phyloP scores from a whole-genome alignment of 2,888 invertebrate genomes.

The Campoplex nolae region DNA sequence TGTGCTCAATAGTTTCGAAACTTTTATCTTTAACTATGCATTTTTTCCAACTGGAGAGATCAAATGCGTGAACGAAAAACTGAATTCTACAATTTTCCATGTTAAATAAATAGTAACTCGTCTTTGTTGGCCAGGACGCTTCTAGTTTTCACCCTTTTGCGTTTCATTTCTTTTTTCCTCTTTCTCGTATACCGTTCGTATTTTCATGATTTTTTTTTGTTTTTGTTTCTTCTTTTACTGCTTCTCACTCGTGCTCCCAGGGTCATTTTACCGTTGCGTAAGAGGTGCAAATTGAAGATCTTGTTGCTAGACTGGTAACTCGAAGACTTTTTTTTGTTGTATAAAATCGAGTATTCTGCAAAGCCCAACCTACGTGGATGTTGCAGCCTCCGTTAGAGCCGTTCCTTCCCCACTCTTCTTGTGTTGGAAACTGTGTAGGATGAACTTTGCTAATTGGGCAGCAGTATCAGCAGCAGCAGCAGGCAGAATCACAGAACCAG shows the following conservation, averaged over 20 bases:
- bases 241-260: slow-evolving; percentile 14
- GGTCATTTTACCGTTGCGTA: slow-evolving; percentile 65
- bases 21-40: background rate
- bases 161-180: slow-evolving; percentile 22
- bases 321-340: slow-evolving; percentile 62
- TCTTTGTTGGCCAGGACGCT: slow-evolving; percentile 42
- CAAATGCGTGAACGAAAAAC: background rate
- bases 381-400: slow-evolving; percentile 47
- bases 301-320: slow-evolving; percentile 66
- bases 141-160: slow-evolving; percentile 12
- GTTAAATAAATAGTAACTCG: slow-evolving; percentile 33
- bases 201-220: background rate
- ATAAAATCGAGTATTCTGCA: slow-evolving; percentile 60
- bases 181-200: slow-evolving; percentile 12
- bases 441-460: slow-evolving; percentile 68
- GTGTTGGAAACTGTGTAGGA: slow-evolving; percentile 42
- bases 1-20: background rate
- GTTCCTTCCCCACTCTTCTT: slow-evolving; percentile 30
- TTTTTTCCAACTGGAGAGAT: background rate
- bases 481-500: slow-evolving; percentile 41
- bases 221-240: background rate
- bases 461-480: slow-evolving; percentile 52
- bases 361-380: slow-evolving; percentile 34
- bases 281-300: slow-evolving; percentile 68
- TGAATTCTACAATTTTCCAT: slow-evolving; percentile 42